Percentiles rank a stretch among this genome's conserved stretches.
Conservation (phyloP, 2,113 vertebrate species). For the Hippocampus abdominalis region DNA sequence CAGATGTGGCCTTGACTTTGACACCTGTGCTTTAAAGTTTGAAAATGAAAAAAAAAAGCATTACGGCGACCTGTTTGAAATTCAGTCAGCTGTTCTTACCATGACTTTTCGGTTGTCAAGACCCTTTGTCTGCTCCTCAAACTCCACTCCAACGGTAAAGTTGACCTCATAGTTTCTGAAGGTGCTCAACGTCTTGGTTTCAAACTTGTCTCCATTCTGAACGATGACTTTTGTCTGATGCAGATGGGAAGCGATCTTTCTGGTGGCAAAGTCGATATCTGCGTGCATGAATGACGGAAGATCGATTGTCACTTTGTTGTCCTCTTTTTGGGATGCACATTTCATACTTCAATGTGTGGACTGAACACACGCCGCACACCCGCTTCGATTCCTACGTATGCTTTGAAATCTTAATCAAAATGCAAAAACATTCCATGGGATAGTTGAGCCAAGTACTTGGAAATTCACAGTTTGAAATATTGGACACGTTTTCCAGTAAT, state of each 20-base stretch:
- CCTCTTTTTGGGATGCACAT: not conserved
- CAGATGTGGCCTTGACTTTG: too few relatives aligned
- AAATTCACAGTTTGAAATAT: not conserved
- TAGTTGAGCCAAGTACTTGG: too few relatives aligned
- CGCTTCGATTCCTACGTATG: conserved; percentile 34
- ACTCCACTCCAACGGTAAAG: conserved; percentile 86
- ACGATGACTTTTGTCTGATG: conserved; percentile 86
- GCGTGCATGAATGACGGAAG: conserved; percentile 1
- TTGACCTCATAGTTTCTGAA: conserved; percentile 90
- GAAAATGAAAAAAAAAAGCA: not conserved
- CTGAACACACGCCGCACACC: not conserved
- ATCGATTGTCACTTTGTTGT: not conserved
- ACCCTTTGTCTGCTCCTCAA: conserved; percentile 87
- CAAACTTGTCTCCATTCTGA: conserved; percentile 86
- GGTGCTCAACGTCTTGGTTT: conserved; percentile 88
- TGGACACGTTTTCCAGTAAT: not conserved
- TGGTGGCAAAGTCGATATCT: conserved; percentile 95
- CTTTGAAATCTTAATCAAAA: conserved; percentile 8
- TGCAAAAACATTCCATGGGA: conserved; percentile 34
- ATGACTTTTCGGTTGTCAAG: conserved; percentile 83
- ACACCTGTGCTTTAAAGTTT: too few relatives aligned
- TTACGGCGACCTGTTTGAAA: not conserved
- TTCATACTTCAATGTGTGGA: not conserved
- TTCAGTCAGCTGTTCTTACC: conserved; percentile 60
- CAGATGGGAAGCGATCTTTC: conserved; percentile 86